Conservation (phyloP, 2,888 invertebrate species). For the Eledone cirrhosa region DNA sequence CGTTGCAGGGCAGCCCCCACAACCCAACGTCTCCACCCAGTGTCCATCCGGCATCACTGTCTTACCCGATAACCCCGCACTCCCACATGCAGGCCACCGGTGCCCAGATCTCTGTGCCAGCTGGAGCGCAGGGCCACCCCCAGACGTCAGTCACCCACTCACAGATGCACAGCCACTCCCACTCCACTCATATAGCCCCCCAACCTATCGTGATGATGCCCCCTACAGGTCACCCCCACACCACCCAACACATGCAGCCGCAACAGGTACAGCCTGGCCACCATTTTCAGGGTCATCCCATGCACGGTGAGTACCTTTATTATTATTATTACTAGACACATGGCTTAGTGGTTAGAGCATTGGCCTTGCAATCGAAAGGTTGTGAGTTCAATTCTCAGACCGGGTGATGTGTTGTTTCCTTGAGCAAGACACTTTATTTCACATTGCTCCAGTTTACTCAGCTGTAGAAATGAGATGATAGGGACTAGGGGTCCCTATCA, state of each 20-base stretch:
- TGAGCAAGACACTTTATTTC: too few relatives aligned
- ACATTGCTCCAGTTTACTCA: too few relatives aligned
- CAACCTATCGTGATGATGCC: conserved; percentile 51
- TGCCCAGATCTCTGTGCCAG: conserved; percentile 31
- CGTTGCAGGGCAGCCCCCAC: conserved; percentile 51
- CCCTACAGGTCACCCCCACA: conserved; percentile 39
- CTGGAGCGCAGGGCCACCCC: conserved; percentile 36
- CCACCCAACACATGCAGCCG: conserved; percentile 40
- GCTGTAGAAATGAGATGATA: too few relatives aligned
- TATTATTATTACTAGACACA: neutral
- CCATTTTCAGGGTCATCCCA: conserved; percentile 50
- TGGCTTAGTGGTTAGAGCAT: too few relatives aligned
- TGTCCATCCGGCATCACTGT: conserved; percentile 39
- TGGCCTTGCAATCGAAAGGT: too few relatives aligned
- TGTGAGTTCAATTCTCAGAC: too few relatives aligned
- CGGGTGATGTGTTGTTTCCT: too few relatives aligned
- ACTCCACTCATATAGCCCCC: conserved; percentile 36
- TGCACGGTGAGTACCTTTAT: conserved; percentile 41
- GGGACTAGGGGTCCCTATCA: too few relatives aligned
- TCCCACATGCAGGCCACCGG: conserved; percentile 35
- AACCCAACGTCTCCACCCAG: conserved; percentile 49
- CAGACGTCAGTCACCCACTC: conserved; percentile 39
- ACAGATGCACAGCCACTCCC: conserved; percentile 37
- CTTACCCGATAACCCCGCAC: conserved; percentile 35
- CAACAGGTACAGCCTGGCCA: conserved; percentile 37